phyloP scores from a whole-genome alignment of 2,888 invertebrate species.

The Tuberolachnus salignus region DNA sequence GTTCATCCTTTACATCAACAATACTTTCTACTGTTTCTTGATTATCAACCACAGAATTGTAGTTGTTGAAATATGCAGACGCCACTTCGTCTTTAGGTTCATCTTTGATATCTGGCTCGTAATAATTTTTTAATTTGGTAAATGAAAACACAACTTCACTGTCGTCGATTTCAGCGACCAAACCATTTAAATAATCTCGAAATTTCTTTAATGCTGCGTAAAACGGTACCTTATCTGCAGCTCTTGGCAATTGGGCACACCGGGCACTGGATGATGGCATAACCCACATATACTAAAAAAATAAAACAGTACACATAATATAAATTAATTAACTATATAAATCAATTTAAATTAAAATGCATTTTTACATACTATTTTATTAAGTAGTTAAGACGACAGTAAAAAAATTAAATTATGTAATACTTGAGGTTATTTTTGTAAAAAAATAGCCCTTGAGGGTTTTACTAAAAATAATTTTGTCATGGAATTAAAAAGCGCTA shows the following conservation, averaged over 20 bases:
- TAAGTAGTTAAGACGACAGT: too few species aligned
- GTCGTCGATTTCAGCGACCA: slow-evolving; percentile 82
- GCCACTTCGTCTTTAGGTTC: slow-evolving; percentile 61
- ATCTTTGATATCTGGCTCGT: slow-evolving; percentile 67
- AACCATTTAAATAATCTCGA: slow-evolving; percentile 89
- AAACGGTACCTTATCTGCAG: slow-evolving; percentile 97
- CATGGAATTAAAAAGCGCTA: too few species aligned
- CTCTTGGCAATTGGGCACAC: slow-evolving; percentile 95
- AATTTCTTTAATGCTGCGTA: slow-evolving; percentile 95
- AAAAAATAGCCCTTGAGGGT: too few species aligned
- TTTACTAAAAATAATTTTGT: too few species aligned
- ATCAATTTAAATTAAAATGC: not conserved
- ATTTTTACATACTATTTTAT: not conserved
- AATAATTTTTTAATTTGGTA: slow-evolving; percentile 71
- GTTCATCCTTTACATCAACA: slow-evolving; percentile 57
- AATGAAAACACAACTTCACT: slow-evolving; percentile 85
- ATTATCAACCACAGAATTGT: slow-evolving; percentile 32
- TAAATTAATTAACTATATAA: not conserved
- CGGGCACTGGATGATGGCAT: slow-evolving; percentile 98
- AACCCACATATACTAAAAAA: slow-evolving; percentile 91
- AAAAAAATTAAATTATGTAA: not conserved
- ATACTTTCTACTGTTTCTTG: slow-evolving; percentile 47
- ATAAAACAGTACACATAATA: slow-evolving; percentile 55
- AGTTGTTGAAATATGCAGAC: slow-evolving; percentile 54
- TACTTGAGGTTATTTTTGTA: not conserved